phyloP scores from a whole-genome alignment of 2,888 invertebrate species.

The Apodemia zela region DNA sequence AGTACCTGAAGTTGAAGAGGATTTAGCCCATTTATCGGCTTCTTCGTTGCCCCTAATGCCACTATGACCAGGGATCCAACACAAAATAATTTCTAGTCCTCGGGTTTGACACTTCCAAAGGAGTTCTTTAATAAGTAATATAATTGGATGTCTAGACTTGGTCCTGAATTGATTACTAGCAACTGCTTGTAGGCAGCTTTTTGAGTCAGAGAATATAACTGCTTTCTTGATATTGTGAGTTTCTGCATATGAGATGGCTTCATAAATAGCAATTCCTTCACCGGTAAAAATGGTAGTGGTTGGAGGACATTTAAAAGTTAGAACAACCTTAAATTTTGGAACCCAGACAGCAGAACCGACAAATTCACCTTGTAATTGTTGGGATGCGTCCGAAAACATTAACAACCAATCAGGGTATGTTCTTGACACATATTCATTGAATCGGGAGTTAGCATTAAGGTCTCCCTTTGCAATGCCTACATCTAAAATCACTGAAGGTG shows the following conservation, averaged over 20 bases:
- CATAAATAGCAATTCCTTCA: neutral
- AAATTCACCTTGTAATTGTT: neutral
- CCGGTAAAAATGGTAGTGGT: neutral
- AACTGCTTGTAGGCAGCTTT: neutral
- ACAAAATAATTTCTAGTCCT: neutral
- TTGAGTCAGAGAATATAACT: neutral
- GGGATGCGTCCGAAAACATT: neutral
- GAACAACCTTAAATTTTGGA: neutral
- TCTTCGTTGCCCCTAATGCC: neutral
- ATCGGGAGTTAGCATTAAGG: neutral
- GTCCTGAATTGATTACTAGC: neutral
- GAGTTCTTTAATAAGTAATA: neutral
- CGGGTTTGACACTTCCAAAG: neutral
- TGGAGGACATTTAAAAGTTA: neutral
- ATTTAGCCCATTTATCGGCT: neutral
- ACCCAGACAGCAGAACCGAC: neutral
- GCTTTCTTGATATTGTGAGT: neutral
- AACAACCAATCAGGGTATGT: neutral
- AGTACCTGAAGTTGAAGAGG: neutral
- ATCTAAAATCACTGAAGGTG: neutral
- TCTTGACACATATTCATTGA: neutral
- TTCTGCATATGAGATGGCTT: neutral
- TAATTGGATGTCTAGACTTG: neutral
- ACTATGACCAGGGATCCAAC: neutral
- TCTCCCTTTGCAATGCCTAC: neutral